Evolutionary conservation across 2,888 invertebrate genomes (phyloP).

Genomic region (Fragum fragum): DNA sequence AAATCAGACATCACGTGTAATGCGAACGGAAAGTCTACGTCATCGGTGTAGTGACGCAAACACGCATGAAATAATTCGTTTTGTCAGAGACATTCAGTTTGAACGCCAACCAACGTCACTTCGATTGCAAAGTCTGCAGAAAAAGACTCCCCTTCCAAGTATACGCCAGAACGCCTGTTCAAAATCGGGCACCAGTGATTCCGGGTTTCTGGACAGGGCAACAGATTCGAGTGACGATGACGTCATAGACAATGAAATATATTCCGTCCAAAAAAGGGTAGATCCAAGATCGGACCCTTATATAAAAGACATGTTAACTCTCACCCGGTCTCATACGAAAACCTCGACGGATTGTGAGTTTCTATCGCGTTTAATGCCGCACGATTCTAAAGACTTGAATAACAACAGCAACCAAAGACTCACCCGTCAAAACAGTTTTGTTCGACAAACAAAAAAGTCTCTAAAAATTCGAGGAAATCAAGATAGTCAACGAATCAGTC

Average conservation of each 20-base stretch:
- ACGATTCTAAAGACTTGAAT: conserved; percentile 44
- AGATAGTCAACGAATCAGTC: conserved; percentile 38
- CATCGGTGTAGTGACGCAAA: conserved; percentile 64
- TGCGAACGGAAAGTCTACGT: conserved; percentile 57
- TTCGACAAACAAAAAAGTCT: conserved; percentile 32
- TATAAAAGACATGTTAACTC: conserved; percentile 66
- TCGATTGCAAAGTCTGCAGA: conserved; percentile 69
- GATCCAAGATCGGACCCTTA: conserved; percentile 60
- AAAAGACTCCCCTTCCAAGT: conserved; percentile 70
- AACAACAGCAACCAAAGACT: conserved; percentile 47
- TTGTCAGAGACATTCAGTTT: conserved; percentile 73
- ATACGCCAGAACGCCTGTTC: conserved; percentile 55
- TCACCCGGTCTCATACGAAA: conserved; percentile 52
- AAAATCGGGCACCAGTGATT: conserved; percentile 62
- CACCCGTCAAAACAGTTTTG: conserved; percentile 50
- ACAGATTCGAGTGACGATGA: conserved; percentile 72
- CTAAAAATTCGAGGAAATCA: conserved; percentile 33
- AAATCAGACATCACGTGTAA: conserved; percentile 32
- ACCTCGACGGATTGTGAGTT: conserved; percentile 64
- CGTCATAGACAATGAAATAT: conserved; percentile 71
- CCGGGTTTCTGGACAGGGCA: conserved; percentile 70
- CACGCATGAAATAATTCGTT: conserved; percentile 77
- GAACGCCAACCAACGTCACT: conserved; percentile 76
- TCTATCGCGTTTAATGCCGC: conserved; percentile 54
- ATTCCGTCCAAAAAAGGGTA: conserved; percentile 44